phyloP scores from a whole-genome alignment of 37 sponge, comb jelly and placozoan genomes.

The Eunapius fragilis region DNA sequence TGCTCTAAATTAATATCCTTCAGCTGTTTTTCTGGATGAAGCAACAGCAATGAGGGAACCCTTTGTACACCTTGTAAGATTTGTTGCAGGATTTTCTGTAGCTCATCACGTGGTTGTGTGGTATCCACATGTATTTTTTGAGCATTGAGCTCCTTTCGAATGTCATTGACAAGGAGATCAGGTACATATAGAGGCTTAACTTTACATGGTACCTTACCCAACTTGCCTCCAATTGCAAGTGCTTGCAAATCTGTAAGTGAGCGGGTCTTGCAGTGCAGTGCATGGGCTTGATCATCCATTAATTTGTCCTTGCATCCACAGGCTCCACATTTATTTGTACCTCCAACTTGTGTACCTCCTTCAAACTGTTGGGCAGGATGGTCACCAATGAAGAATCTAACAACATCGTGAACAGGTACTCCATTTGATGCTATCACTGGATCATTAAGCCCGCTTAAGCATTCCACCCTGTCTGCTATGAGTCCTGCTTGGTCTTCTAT shows the following conservation, averaged over 20 bases:
- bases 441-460: not conserved
- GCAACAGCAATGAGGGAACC: slow-evolving; percentile 6
- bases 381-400: too few species aligned
- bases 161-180: slow-evolving; percentile 5
- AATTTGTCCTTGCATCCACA: too few species aligned
- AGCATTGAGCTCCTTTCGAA: not conserved
- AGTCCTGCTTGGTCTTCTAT: not conserved
- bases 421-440: not conserved
- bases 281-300: not conserved
- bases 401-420: not conserved
- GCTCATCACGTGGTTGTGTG: not conserved
- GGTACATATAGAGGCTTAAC: not conserved
- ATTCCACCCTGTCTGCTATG: not conserved
- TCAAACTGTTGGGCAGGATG: too few species aligned
- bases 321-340: too few species aligned
- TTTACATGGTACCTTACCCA: not conserved
- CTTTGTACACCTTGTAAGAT: slow-evolving; percentile 1
- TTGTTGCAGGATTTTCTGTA: not conserved
- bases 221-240: slow-evolving; percentile 4
- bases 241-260: slow-evolving; percentile 5
- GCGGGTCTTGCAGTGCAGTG: slow-evolving; percentile 4
- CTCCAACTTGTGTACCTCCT: too few species aligned
- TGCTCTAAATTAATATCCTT: not conserved
- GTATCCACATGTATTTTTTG: not conserved
- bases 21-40: not conserved